Conservation (phyloP, 1,140 invertebrate genomes). For the Pomacea maculata region DNA sequence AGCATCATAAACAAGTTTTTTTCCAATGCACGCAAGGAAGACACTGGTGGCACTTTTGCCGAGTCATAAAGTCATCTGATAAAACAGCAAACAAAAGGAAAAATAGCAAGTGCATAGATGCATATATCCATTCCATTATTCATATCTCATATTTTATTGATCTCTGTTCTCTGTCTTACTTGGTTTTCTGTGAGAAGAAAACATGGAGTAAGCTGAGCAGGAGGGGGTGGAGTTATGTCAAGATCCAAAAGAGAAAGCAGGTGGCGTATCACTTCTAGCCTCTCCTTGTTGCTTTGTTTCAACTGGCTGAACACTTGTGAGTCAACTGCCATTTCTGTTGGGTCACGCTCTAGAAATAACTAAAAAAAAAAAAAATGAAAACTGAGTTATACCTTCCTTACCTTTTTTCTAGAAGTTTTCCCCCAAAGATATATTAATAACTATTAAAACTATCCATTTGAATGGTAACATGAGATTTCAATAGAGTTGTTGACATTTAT, state of each 20-base stretch:
- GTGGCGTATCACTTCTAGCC: conserved; percentile 80
- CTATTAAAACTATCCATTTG: too few species aligned
- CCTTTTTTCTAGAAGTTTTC: too few species aligned
- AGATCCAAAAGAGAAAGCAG: conserved; percentile 78
- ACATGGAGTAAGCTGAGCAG: conserved; percentile 47
- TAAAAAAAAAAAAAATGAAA: conserved; percentile 35
- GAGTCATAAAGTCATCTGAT: neutral
- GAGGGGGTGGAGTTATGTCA: conserved; percentile 68
- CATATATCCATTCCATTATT: too few species aligned
- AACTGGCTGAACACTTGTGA: conserved; percentile 73
- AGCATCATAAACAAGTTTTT: neutral
- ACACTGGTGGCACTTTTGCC: neutral
- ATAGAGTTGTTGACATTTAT: too few species aligned
- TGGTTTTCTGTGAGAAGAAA: conserved; percentile 43
- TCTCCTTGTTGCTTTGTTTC: conserved; percentile 73
- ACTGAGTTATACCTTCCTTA: too few species aligned
- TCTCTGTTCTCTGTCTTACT: conserved; percentile 31
- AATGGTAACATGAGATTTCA: too few species aligned
- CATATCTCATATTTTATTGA: too few species aligned
- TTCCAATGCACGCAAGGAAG: neutral
- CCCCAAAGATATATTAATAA: too few species aligned
- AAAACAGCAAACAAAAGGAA: neutral
- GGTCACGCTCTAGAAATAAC: conserved; percentile 71
- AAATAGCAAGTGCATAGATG: neutral
- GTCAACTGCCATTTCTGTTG: conserved; percentile 66